phyloP scores from a whole-genome alignment of 1,140 invertebrate genomes.

The Drosophila teissieri region DNA sequence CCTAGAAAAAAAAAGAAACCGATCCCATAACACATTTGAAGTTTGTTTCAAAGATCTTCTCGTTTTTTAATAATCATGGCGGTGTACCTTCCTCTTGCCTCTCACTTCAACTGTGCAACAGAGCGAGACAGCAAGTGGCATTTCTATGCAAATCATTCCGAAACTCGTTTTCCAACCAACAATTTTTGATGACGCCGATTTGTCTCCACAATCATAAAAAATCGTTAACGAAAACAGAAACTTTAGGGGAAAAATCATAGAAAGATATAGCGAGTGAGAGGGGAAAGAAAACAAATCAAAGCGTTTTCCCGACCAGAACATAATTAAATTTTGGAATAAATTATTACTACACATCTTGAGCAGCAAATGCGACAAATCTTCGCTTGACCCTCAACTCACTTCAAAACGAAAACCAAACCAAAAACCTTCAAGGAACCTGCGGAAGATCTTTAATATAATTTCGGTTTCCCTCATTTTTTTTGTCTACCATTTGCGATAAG shows the following conservation, averaged over 20 bases:
- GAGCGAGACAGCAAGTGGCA: slow-evolving; percentile 58
- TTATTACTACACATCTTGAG: slow-evolving; percentile 68
- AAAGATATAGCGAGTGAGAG: slow-evolving; percentile 9
- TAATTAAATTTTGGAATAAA: slow-evolving; percentile 80
- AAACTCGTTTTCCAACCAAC: slow-evolving; percentile 57
- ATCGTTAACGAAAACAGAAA: slow-evolving; percentile 35
- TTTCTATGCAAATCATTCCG: slow-evolving; percentile 67
- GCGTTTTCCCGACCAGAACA: slow-evolving; percentile 47
- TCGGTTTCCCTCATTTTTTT: slow-evolving; percentile 24
- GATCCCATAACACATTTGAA: slow-evolving; percentile 19
- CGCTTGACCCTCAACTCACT: slow-evolving; percentile 33
- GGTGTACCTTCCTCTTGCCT: slow-evolving; percentile 9
- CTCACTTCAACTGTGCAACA: slow-evolving; percentile 9
- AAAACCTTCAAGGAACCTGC: slow-evolving; percentile 1
- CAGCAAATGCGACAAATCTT: slow-evolving; percentile 66
- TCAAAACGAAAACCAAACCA: too few relatives aligned
- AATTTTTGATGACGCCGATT: slow-evolving; percentile 80
- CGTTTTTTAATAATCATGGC: slow-evolving; percentile 34
- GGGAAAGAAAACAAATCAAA: slow-evolving; percentile 61
- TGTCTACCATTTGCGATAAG: slow-evolving; percentile 48
- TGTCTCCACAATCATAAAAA: slow-evolving; percentile 78
- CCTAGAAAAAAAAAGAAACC: slow-evolving; percentile 30
- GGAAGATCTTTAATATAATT: slow-evolving; percentile 60
- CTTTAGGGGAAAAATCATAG: slow-evolving; percentile 25
- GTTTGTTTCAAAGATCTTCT: slow-evolving; percentile 7